phyloP scores from a whole-genome alignment of 2,113 vertebrate species.

The Corvus hawaiiensis region DNA sequence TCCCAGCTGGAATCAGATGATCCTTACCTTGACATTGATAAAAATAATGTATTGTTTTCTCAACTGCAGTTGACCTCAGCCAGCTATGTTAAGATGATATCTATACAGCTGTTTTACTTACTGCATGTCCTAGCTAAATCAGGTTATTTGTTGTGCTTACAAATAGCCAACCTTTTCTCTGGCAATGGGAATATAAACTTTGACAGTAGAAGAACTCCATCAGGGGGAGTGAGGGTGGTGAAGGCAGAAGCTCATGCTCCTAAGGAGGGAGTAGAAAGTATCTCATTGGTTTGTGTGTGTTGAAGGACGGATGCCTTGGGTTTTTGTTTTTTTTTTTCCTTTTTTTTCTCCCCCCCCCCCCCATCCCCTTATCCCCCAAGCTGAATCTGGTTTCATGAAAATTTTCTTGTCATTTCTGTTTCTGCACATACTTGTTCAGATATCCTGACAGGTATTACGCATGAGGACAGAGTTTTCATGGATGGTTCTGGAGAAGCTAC shows the following conservation, averaged over 20 bases:
- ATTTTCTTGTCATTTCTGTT: not conserved
- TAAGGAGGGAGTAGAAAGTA: not conserved
- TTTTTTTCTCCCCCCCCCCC: not conserved
- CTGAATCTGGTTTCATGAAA: not conserved
- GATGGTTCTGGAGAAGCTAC: not conserved
- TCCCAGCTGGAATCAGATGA: not conserved
- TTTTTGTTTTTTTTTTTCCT: rapidly evolving
- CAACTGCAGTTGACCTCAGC: not conserved
- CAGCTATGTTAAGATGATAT: not conserved
- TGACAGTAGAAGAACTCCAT: not conserved
- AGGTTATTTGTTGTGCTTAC: not conserved
- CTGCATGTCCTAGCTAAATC: not conserved
- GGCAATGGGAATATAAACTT: not conserved
- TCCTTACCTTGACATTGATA: not conserved
- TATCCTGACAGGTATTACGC: not conserved
- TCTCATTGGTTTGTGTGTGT: not conserved
- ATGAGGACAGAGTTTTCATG: not conserved
- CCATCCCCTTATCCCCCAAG: no score
- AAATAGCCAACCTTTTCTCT: not conserved
- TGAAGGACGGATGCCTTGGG: not conserved
- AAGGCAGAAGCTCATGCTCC: not conserved
- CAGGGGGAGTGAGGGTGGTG: not conserved
- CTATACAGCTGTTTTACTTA: not conserved
- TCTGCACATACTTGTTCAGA: not conserved
- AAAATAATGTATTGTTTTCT: not conserved